phyloP scores from a whole-genome alignment of 2,888 invertebrate species.

The Cylloceria caligata region DNA sequence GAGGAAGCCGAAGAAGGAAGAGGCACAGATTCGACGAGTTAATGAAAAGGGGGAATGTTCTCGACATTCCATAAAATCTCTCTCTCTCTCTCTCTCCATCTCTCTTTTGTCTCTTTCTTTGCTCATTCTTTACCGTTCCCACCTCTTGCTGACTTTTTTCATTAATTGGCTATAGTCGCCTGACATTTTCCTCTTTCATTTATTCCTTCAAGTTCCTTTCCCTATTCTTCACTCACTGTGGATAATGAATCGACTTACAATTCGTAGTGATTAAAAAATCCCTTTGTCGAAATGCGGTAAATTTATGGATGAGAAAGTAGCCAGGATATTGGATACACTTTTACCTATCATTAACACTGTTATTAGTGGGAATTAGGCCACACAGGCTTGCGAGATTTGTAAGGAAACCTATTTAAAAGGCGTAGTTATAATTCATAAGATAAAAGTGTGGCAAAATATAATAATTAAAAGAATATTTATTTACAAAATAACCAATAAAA shows the following conservation, averaged over 20 bases:
- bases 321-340: slow-evolving; percentile 11
- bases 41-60: slow-evolving; percentile 65
- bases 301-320: slow-evolving; percentile 36
- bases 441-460: too few relatives aligned
- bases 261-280: slow-evolving; percentile 55
- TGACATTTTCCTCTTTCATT: slow-evolving; percentile 43
- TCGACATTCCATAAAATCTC: slow-evolving; percentile 58
- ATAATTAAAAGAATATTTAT: too few relatives aligned
- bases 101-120: slow-evolving; percentile 4
- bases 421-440: background rate
- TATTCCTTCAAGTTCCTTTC: slow-evolving; percentile 17
- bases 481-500: too few relatives aligned
- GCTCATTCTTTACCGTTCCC: slow-evolving; percentile 26
- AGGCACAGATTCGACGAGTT: slow-evolving; percentile 58
- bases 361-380: background rate
- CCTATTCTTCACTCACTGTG: slow-evolving; percentile 17
- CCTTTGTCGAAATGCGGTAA: slow-evolving; percentile 12
- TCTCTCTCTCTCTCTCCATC: slow-evolving; percentile 24
- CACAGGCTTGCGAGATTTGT: background rate
- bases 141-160: slow-evolving; percentile 57
- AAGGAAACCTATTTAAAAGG: background rate
- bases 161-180: slow-evolving; percentile 63
- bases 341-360: background rate
- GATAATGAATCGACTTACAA: slow-evolving; percentile 50
- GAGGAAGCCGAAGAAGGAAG: slow-evolving; percentile 52